A percentile compares a stretch with the other conserved stretches of the same genome.
Conservation (phyloP, 2,113 vertebrate species). For the Gasterosteus nipponicus region DNA sequence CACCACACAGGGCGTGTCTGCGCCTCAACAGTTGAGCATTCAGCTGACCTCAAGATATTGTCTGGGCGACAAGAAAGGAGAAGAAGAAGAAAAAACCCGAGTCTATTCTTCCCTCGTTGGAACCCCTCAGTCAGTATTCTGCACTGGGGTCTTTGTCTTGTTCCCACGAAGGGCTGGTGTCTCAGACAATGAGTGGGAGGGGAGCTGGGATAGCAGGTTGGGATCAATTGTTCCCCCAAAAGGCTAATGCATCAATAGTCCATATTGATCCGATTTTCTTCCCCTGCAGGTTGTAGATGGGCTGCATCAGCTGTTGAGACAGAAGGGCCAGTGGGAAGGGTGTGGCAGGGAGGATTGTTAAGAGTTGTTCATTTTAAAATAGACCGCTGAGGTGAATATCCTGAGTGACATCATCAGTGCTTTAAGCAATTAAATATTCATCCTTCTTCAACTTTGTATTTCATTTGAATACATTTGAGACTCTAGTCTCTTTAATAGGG, state of each 20-base stretch:
- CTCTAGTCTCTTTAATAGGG: not conserved
- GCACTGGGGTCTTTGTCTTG: slow-evolving; percentile 64
- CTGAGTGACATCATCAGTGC: not conserved
- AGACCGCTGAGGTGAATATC: not conserved
- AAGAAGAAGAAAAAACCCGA: not conserved
- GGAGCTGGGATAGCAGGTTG: slow-evolving; percentile 38
- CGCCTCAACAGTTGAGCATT: slow-evolving; percentile 22
- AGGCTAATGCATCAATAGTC: slow-evolving; percentile 45
- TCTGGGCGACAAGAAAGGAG: slow-evolving; percentile 12
- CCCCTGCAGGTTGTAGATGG: slow-evolving; percentile 42
- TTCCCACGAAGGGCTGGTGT: slow-evolving; percentile 49
- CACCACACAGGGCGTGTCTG: slow-evolving; percentile 58
- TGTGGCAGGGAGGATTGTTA: slow-evolving; percentile 72
- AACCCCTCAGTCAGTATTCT: slow-evolving; percentile 29
- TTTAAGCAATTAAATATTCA: not conserved
- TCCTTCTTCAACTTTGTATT: not conserved
- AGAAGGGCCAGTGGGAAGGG: slow-evolving; percentile 54
- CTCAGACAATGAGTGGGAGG: slow-evolving; percentile 60
- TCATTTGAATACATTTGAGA: slow-evolving; percentile 1
- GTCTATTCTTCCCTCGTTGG: slow-evolving; percentile 52
- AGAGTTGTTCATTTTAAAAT: slow-evolving; percentile 4
- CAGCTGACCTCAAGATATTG: slow-evolving; percentile 41
- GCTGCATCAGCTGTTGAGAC: slow-evolving; percentile 34
- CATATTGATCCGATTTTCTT: slow-evolving; percentile 59
- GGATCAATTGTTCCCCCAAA: not conserved